phyloP scores from a whole-genome alignment of 2,113 vertebrate species.

The Onychostruthus taczanowskii region DNA sequence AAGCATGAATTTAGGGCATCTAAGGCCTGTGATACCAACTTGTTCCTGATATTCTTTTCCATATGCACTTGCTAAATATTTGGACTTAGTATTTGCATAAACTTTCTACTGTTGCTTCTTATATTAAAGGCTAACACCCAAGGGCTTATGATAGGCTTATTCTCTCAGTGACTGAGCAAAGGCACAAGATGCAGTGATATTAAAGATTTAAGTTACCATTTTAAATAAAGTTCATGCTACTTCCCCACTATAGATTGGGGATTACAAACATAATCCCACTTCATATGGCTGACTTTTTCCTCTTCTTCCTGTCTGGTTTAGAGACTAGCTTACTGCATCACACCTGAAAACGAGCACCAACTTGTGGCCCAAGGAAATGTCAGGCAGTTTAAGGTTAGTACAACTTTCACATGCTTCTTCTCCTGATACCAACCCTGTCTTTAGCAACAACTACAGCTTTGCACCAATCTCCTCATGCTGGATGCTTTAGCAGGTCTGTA shows the following conservation, averaged over 20 bases:
- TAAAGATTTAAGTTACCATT: constrained; percentile 21
- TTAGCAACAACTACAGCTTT: neutral
- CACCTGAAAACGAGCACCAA: constrained; percentile 92
- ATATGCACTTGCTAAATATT: constrained; percentile 42
- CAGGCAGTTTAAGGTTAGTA: constrained; percentile 89
- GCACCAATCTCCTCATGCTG: neutral
- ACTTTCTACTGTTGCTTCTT: constrained; percentile 26
- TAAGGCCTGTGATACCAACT: neutral
- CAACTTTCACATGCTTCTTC: neutral
- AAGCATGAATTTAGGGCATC: neutral
- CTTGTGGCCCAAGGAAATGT: constrained; percentile 88
- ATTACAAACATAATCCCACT: neutral
- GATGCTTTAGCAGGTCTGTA: neutral
- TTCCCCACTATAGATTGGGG: neutral
- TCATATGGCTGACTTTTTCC: neutral
- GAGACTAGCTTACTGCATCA: constrained; percentile 95
- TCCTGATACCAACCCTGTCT: neutral
- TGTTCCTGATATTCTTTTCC: neutral
- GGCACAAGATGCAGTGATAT: neutral
- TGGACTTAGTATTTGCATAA: constrained; percentile 40
- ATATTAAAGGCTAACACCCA: constrained; percentile 42
- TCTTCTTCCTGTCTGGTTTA: constrained; percentile 62
- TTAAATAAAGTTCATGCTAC: constrained; percentile 42
- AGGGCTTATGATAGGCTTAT: neutral
- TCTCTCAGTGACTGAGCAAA: neutral